Evolutionary conservation across 2,888 invertebrate species (phyloP).

Genomic region (Suillia variegata): DNA sequence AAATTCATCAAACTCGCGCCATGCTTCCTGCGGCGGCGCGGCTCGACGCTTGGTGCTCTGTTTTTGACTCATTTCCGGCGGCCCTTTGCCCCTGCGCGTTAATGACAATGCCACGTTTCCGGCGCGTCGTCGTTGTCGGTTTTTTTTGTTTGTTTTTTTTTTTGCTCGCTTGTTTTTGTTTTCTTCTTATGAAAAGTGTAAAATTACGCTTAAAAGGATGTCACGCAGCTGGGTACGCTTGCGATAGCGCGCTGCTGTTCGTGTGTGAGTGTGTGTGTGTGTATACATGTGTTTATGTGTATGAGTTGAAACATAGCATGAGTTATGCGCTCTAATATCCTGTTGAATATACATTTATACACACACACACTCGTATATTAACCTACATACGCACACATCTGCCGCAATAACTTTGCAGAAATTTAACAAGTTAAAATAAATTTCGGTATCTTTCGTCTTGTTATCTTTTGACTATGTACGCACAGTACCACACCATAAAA

Average conservation of each 20-base stretch:
- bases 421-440: neutral
- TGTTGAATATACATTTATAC: neutral
- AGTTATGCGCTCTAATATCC: conserved; percentile 3
- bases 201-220: conserved; percentile 3
- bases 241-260: neutral
- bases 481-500: no score
- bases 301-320: neutral
- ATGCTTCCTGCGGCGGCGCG: neutral
- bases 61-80: neutral
- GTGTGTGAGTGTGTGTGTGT: neutral
- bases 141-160: neutral
- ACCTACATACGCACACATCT: neutral
- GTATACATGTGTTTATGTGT: neutral
- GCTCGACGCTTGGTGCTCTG: no score
- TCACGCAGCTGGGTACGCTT: neutral
- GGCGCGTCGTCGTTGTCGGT: neutral
- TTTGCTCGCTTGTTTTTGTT: no score
- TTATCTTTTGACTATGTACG: neutral
- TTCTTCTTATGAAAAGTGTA: neutral
- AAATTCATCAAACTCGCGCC: neutral
- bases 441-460: neutral
- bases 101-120: conserved; percentile 1
- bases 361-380: neutral
- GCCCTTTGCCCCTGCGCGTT: neutral
- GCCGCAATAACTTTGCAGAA: neutral